phyloP scores from a whole-genome alignment of 2,113 vertebrate genomes.

The Myiopsitta monachus region DNA sequence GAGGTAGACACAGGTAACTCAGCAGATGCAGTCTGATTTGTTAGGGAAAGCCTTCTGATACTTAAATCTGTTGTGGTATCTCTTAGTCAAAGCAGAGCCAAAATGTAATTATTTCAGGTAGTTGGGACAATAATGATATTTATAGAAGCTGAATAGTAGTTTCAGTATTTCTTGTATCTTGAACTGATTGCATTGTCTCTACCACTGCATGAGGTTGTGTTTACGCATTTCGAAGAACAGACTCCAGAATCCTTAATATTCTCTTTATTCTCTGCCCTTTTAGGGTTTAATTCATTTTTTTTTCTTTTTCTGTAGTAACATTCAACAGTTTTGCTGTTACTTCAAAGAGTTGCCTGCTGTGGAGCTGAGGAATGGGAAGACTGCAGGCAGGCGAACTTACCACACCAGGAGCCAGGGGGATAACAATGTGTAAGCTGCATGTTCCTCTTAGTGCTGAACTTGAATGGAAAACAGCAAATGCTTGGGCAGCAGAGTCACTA shows the following conservation, averaged over 20 bases:
- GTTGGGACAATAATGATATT: neutral
- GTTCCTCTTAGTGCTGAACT: neutral
- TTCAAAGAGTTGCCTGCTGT: constrained; percentile 97
- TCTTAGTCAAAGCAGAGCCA: neutral
- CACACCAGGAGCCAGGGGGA: constrained; percentile 98
- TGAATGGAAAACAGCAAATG: neutral
- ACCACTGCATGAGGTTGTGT: neutral
- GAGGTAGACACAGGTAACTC: neutral
- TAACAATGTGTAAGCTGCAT: constrained; percentile 89
- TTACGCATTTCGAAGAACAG: neutral
- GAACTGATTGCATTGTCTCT: neutral
- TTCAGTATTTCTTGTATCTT: neutral
- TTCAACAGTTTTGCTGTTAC: constrained; percentile 97
- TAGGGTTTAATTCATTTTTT: neutral
- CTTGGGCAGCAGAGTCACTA: neutral
- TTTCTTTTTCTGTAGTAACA: constrained; percentile 81
- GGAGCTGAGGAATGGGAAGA: constrained; percentile 95
- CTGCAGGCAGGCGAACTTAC: constrained; percentile 91
- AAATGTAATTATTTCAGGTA: neutral
- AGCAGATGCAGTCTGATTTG: neutral
- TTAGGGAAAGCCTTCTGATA: neutral
- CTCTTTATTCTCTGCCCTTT: neutral
- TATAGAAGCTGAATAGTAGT: neutral
- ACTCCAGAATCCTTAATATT: neutral
- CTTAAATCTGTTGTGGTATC: neutral